Base-by-base conservation (phyloP, 2,113 vertebrate species). In the Panthera uncia region DNA sequence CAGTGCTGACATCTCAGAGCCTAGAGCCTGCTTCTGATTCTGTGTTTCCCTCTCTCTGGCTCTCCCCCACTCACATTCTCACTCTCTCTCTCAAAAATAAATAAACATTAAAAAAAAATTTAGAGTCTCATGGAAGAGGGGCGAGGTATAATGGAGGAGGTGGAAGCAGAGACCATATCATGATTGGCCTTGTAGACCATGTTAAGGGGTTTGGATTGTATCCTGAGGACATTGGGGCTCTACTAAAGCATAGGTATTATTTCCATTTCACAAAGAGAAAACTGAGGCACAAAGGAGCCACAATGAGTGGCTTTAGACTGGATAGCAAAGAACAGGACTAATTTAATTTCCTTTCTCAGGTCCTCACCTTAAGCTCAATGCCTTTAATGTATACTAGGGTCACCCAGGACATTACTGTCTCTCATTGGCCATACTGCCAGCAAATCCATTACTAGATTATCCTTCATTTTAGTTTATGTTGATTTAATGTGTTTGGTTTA, bases 211-310 rank as follows among this genome's bases (percentile, higher is more conserved):
- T 36, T 90, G 31, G 25, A 33, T 3, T 48, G 9, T 36, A 63
- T 45, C 36, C 29, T n/a, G 2, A n/a, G 61, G 31, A 92, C 12
- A 80, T 0, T 27, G 48, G 23, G 7, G 5, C 81, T 69, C 48
- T 81, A 36, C 63, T 48, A 13, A 84, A 66, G 18, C 12, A 57
- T 0, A 78, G 7, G 12, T 83, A 4, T 69, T 66, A 88, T 5
- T 80, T 91, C 33, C 38, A 87, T 55, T 89, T 94, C 36, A 82
- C 1, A 90, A 81, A 97, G 29, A 96, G 74, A 96, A 95, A 73
- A 90, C 69, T 83, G 45, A 95, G 71, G 36, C 69, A 69, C 50
- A 90, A 38, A 65, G 27, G 84, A 79, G 57, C 4, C 80, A 89
- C 48, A 81, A 81, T 84, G 19, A 71, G 8, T 94, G 68, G 16